Base-by-base conservation (phyloP, 2,113 vertebrate genomes). In the Daphoenositta chrysoptera region DNA sequence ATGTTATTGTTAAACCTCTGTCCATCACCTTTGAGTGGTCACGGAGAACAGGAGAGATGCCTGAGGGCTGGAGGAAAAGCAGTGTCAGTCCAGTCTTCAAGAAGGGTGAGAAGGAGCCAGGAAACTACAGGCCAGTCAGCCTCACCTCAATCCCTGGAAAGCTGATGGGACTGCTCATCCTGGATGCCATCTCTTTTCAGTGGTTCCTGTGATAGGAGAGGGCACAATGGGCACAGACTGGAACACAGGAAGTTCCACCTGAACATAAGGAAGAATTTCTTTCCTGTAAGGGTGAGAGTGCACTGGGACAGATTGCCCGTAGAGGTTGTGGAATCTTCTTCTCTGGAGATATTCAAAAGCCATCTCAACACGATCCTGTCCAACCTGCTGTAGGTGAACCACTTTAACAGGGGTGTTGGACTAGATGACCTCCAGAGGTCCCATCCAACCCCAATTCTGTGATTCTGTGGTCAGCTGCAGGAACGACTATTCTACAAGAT, bases 201-300 rank as follows among this genome's bases (percentile, higher is more conserved):
- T 61, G 53, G 20, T 18, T 17, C 61, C 69, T 16, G 10, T 26
- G 61, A 35, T 30, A 13, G n/a, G 47, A 61, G 45, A 68, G 54
- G 30, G 39, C 20, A 33, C 45, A 30, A 10, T n/a, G 45, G 24
- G 16, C 53, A 47, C 78, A 68, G n/a, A 45, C 20, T 30, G 28
- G 19, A 60, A 15, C 53, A 30, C 39, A 26, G 33, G 27, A 75
- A 47, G 14, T 47, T 75, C 21, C 6, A 22, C 17, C n/a, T 15
- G 23, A 68, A 68, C 45, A 27, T 53, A 17, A 82, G 20, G 53
- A 75, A 66, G 13, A 51, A 75, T 30, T 68, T 66, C 23, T 60
- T 60, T 53, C 70, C 24, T 23, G 9, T 31, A 15, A 69, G 44
- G 21, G 21, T 54, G 16, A 26, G 0, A 0, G 19, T 21, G 9